Conservation (phyloP, 2,888 invertebrate genomes). For the Blomia tropicalis region DNA sequence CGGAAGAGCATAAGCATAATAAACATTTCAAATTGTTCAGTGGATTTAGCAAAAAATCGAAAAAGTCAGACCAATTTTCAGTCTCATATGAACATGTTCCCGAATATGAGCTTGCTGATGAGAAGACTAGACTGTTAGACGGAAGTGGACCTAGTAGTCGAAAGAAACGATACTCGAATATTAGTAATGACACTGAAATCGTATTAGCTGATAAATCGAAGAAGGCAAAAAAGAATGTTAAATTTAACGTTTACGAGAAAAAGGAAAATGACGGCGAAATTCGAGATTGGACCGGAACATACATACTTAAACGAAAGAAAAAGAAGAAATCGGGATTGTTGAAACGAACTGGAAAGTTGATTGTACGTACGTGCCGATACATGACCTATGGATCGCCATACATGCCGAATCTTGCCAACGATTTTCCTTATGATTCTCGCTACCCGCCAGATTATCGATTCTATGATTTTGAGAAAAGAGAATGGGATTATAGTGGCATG, state of each 20-base stretch:
- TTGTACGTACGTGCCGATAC: slow-evolving; percentile 15
- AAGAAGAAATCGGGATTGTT: slow-evolving; percentile 12
- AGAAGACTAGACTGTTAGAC: slow-evolving; percentile 14
- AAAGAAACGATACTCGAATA: background rate
- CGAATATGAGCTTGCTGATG: slow-evolving; percentile 1
- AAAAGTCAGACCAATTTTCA: background rate
- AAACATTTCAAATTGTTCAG: background rate
- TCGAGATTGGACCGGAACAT: background rate
- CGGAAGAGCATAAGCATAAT: background rate
- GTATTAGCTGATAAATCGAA: background rate
- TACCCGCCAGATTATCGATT: background rate
- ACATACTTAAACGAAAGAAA: background rate
- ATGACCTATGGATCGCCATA: slow-evolving; percentile 13
- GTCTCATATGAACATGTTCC: background rate
- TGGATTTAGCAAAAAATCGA: background rate
- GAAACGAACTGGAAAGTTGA: slow-evolving; percentile 21
- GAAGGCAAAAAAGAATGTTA: background rate
- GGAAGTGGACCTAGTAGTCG: background rate
- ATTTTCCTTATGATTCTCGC: background rate
- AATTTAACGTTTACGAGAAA: background rate
- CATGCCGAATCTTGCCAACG: background rate
- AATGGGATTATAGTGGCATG: background rate
- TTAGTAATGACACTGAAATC: background rate
- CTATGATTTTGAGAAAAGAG: background rate
- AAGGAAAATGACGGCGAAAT: background rate